These are phyloP conservation scores for Malthinus flaveolus DNA, from an alignment of 2,888 invertebrate species.

Conservation along the genomic window DNA sequence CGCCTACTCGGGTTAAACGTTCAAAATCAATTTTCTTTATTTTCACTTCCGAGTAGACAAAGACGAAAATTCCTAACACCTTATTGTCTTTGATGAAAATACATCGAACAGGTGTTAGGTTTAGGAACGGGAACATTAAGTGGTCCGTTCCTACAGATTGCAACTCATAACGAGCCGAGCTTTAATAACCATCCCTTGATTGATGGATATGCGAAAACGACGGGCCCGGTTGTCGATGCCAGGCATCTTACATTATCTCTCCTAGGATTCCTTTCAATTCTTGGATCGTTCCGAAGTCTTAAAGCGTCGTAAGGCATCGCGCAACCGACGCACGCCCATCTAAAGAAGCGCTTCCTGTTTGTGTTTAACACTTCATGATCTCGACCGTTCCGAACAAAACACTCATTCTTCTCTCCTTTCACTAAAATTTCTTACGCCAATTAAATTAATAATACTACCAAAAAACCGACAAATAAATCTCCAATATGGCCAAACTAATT, in stretches of 20 bases:
- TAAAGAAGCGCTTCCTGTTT: constrained; percentile 38
- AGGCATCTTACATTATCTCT: constrained; percentile 34
- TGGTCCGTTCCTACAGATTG: constrained; percentile 8
- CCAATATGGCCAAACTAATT: too few species aligned
- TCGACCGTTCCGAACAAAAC: constrained; percentile 35
- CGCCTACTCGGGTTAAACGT: not conserved
- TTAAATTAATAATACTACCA: not conserved
- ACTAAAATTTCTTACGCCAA: not conserved
- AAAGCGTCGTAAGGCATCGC: constrained; percentile 42
- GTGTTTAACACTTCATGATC: constrained; percentile 44
- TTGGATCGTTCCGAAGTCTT: constrained; percentile 46
- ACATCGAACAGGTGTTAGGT: constrained; percentile 16
- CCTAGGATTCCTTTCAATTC: constrained; percentile 45
- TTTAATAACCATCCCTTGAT: constrained; percentile 38
- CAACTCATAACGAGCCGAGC: constrained; percentile 28
- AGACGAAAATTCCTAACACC: not conserved
- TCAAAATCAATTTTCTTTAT: not conserved
- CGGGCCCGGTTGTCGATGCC: constrained; percentile 31
- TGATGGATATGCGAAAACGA: constrained; percentile 38
- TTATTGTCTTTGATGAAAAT: constrained; percentile 11
- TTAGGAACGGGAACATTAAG: constrained; percentile 9
- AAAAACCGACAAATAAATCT: not conserved
- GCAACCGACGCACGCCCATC: constrained; percentile 43
- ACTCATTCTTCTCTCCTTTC: constrained; percentile 14
- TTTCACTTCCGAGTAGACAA: not conserved